A percentile compares a stretch with the other conserved stretches of the same genome.
Conservation (phyloP, 2,797 vertebrate genomes). For the Scolopax bukidnonensis region DNA sequence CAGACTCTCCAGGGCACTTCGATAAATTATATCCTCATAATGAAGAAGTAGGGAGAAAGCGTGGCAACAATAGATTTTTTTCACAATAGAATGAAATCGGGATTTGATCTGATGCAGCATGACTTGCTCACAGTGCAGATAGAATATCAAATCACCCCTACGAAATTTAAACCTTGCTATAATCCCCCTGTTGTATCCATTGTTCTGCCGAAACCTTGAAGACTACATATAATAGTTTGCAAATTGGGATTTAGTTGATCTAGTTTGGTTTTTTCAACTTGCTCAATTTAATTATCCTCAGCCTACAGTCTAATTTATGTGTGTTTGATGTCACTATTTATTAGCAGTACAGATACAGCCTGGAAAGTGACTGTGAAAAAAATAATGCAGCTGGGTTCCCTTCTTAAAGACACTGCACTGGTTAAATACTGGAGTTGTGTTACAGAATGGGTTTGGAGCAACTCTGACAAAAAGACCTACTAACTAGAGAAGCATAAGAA, state of each 20-base stretch:
- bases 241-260: constrained; percentile 63
- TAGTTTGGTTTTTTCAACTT: constrained; percentile 52
- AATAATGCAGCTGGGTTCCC: not conserved
- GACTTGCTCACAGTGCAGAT: constrained; percentile 55
- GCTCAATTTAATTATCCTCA: constrained; percentile 58
- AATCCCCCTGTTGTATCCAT: constrained; percentile 43
- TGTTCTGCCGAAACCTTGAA: constrained; percentile 42
- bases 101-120: constrained; percentile 72
- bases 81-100: constrained; percentile 42
- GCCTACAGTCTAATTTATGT: constrained; percentile 55
- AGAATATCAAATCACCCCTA: constrained; percentile 69
- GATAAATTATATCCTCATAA: constrained; percentile 58
- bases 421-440: not conserved
- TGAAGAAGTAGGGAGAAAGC: constrained; percentile 43
- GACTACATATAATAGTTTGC: constrained; percentile 21
- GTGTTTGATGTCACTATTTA: constrained; percentile 58
- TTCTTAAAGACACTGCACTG: not conserved
- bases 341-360: constrained; percentile 30
- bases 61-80: constrained; percentile 27
- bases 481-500: not conserved
- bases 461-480: not conserved
- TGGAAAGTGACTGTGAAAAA: not conserved
- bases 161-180: constrained; percentile 62
- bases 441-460: not conserved
- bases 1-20: constrained; percentile 45